A percentile compares a stretch with the other conserved stretches of the same genome.
phyloP scores from a whole-genome alignment of 2,797 vertebrate genomes.

The Macropus fuliginosus region DNA sequence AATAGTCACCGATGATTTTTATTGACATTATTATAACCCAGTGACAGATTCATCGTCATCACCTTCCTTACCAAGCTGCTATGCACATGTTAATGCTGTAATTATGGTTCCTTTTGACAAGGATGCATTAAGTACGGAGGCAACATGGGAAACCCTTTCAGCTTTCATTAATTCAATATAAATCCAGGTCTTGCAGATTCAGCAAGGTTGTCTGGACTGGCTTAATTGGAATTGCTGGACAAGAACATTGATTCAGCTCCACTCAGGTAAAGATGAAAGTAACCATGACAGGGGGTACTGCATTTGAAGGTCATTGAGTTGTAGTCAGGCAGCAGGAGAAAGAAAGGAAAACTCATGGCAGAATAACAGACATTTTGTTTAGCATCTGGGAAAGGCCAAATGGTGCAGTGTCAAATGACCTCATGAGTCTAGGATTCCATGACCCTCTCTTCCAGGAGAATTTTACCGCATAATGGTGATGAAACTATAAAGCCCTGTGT shows the following conservation, averaged over 20 bases:
- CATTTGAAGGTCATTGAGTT: constrained; percentile 66
- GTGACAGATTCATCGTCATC: constrained; percentile 63
- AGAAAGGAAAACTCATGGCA: constrained; percentile 7
- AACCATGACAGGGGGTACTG: constrained; percentile 19
- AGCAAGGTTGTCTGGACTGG: constrained; percentile 35
- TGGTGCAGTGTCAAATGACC: constrained; percentile 17
- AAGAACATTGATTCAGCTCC: constrained; percentile 60
- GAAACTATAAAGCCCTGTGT: not conserved
- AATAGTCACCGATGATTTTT: constrained; percentile 44
- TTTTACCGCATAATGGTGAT: not conserved
- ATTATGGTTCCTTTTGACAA: constrained; percentile 56
- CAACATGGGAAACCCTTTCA: constrained; percentile 56
- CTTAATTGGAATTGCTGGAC: constrained; percentile 70
- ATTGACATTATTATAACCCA: constrained; percentile 4
- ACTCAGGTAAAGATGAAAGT: constrained; percentile 70
- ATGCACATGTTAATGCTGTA: not conserved
- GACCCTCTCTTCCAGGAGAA: constrained; percentile 40
- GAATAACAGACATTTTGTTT: constrained; percentile 59
- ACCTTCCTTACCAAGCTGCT: constrained; percentile 61
- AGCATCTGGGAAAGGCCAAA: constrained; percentile 35
- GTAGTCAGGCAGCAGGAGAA: constrained; percentile 36
- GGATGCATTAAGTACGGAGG: constrained; percentile 27
- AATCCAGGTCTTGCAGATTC: constrained; percentile 69
- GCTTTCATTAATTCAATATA: constrained; percentile 73
- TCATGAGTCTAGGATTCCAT: constrained; percentile 49